Evolutionary conservation across 2,888 invertebrate genomes (phyloP), one percentile per base, ranked within the genome.

Genomic region (Teleogryllus oceanicus): DNA sequence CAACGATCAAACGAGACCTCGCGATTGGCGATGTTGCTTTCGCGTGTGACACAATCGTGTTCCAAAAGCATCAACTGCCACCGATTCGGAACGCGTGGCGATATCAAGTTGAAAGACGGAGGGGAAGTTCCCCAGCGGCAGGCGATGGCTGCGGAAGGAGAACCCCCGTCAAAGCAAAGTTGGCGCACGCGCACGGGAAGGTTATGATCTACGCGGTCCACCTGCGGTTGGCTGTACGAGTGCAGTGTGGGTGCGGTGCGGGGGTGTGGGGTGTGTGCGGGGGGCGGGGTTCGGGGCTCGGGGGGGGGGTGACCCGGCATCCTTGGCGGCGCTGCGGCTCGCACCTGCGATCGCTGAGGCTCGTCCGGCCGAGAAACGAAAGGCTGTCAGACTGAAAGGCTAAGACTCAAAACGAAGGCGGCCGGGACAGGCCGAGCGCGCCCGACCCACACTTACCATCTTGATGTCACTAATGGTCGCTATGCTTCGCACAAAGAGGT

Each of bases 401-500:
- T 49, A 49, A 77, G 18, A 77, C n/a, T 49, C 49, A 16, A 77
- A 77, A 77, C 50, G 49, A 49, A 77, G 49, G 49, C 18, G 49
- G 77, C 20, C 50, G 16, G 24, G n/a, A 77, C 49, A 49, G 77
- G 50, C 24, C 77, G 50, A 77, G 49, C 49, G 77, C 13, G 49
- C 16, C 49, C n/a, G 77, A 49, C 13, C 77, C 77, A 49, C 88
- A 95, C 96, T 96, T 94, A 98, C 98, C 97, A 98, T 98, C 91
- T 97, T 97, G 90, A 96, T 97, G 92, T 98, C 98, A 93, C 97
- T 97, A 91, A 98, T 98, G 88, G 97, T 97, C 88, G 96, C 95
- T 88, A 98, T 96, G 93, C 95, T 96, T 92, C 98, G 92, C 89
- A 98, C 96, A 93, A 96, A 96, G 91, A 97, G 94, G 94, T 98